phyloP scores from a whole-genome alignment of 2,797 vertebrate genomes.

The Decapterus maruadsi region DNA sequence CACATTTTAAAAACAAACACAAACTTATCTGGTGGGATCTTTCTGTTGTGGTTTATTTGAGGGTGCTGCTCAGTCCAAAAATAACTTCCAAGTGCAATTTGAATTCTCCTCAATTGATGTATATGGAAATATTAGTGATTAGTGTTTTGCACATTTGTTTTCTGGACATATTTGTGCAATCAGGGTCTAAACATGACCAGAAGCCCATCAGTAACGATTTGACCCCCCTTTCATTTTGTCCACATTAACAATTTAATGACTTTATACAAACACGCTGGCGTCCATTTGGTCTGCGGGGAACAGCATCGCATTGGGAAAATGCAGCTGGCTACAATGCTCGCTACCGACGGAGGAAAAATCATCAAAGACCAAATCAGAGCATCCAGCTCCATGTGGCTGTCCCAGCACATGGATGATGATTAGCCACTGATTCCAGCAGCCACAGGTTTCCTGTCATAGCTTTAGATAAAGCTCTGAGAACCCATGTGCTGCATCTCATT shows the following conservation, averaged over 20 bases:
- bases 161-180: too few species aligned
- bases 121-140: too few species aligned
- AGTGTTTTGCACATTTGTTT: too few species aligned
- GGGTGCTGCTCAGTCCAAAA: not conserved
- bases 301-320: too few species aligned
- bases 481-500: not conserved
- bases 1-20: constrained; percentile 5
- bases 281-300: too few species aligned
- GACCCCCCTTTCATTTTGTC: too few species aligned
- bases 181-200: too few species aligned
- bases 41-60: constrained; percentile 19
- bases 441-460: constrained; percentile 40
- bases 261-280: too few species aligned
- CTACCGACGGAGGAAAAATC: constrained; percentile 38
- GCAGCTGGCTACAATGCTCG: constrained; percentile 24
- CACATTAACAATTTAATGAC: too few species aligned
- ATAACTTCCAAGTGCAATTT: not conserved
- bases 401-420: constrained; percentile 51
- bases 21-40: constrained; percentile 1
- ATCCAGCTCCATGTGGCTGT: constrained; percentile 61
- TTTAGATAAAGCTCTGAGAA: not conserved
- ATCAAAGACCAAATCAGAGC: constrained; percentile 62
- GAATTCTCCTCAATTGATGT: not conserved
- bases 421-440: constrained; percentile 66
- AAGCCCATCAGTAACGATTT: too few species aligned